Evolutionary conservation across 1,140 invertebrate species (phyloP).

Genomic region (Pseudachorutes palmiensis): DNA sequence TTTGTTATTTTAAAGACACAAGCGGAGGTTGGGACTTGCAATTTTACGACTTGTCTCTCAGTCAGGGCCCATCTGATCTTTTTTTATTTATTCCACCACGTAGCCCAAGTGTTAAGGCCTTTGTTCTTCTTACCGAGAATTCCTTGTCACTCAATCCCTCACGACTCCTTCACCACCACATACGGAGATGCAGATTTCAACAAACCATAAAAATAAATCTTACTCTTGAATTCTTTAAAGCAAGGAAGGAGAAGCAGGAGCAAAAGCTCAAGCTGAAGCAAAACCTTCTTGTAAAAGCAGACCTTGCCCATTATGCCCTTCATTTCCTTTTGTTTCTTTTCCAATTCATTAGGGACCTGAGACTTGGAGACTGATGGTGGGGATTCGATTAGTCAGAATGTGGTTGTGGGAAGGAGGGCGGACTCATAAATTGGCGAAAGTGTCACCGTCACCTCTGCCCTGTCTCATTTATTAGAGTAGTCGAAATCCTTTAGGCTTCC

Average conservation of each 20-base stretch:
- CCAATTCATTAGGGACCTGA: background rate
- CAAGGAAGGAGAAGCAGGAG: too few species aligned
- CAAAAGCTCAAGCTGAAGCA: too few species aligned
- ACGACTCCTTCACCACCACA: background rate
- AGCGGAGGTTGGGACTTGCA: background rate
- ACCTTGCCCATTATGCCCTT: too few species aligned
- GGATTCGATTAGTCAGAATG: background rate
- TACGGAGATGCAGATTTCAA: too few species aligned
- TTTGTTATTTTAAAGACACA: background rate
- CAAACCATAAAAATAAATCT: too few species aligned
- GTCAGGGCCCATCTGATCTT: slow-evolving; percentile 1
- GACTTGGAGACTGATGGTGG: background rate
- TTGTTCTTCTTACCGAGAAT: too few species aligned
- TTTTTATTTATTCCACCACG: background rate
- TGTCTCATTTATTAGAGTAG: slow-evolving; percentile 9
- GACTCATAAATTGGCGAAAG: background rate
- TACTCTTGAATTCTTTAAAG: too few species aligned
- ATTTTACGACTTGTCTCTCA: slow-evolving; percentile 5
- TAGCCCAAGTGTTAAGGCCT: background rate
- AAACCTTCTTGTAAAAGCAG: too few species aligned
- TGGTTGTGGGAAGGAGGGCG: background rate
- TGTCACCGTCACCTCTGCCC: background rate
- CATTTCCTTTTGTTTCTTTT: slow-evolving; percentile 1
- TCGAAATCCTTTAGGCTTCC: background rate
- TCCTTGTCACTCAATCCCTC: background rate